phyloP scores from a whole-genome alignment of 2,888 invertebrate species.

The Chymomyza amoena region DNA sequence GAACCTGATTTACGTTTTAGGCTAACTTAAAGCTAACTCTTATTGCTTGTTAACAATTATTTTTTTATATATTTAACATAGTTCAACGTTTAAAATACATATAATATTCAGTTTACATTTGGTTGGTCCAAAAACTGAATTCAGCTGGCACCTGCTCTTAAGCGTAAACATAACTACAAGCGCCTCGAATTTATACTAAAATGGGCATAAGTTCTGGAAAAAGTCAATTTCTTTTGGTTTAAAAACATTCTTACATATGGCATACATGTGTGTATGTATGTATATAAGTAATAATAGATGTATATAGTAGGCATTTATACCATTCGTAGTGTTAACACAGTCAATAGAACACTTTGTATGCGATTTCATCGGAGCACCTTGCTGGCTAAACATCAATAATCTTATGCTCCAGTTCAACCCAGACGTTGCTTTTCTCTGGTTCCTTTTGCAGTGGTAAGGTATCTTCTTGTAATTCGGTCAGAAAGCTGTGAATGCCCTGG shows the following conservation, averaged over 20 bases:
- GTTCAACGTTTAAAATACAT: constrained; percentile 44
- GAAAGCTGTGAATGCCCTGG: constrained; percentile 75
- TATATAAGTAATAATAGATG: constrained; percentile 20
- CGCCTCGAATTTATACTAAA: constrained; percentile 23
- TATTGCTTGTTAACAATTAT: constrained; percentile 40
- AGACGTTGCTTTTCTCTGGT: constrained; percentile 77
- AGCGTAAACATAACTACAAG: constrained; percentile 34
- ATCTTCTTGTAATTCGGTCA: constrained; percentile 74
- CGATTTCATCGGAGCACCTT: constrained; percentile 12
- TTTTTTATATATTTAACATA: constrained; percentile 24
- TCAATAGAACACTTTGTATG: constrained; percentile 60
- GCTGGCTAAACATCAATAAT: constrained; percentile 61
- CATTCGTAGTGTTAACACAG: constrained; percentile 64
- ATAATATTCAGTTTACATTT: background rate
- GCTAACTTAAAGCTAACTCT: constrained; percentile 38
- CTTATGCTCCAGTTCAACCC: constrained; percentile 74
- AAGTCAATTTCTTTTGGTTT: constrained; percentile 3
- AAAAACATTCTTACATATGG: constrained; percentile 14
- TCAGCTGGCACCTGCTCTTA: background rate
- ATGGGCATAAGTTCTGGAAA: constrained; percentile 19
- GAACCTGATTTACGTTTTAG: constrained; percentile 47
- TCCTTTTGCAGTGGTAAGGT: constrained; percentile 76
- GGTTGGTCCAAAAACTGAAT: background rate
- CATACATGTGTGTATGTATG: constrained; percentile 14
- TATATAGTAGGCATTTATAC: constrained; percentile 24